phyloP scores from a whole-genome alignment of 2,888 invertebrate genomes.

The Aleiodes testaceus region DNA sequence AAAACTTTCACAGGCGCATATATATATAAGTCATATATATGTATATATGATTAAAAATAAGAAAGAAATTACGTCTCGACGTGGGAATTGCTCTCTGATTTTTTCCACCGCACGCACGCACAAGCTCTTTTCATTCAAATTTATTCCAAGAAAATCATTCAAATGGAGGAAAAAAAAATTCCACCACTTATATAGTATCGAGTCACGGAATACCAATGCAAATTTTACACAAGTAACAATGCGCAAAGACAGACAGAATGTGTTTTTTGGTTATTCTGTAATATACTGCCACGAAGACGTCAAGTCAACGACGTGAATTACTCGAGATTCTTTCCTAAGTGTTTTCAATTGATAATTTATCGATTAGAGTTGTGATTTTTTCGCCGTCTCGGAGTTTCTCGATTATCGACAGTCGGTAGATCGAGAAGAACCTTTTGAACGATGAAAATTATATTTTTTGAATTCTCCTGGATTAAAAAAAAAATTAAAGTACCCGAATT shows the following conservation, averaged over 20 bases:
- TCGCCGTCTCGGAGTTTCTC: no score
- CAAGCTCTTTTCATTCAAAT: conserved; percentile 30
- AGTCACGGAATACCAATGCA: conserved; percentile 38
- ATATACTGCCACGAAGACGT: no score
- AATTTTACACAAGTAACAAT: not conserved
- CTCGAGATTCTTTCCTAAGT: no score
- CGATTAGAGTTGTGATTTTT: no score
- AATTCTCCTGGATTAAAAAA: no score
- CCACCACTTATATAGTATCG: conserved; percentile 12
- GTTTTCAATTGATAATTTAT: no score
- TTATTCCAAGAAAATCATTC: conserved; percentile 32
- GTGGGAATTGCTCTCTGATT: conserved; percentile 28
- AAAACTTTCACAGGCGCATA: conserved; percentile 40
- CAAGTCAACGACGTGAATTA: no score
- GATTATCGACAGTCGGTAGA: no score
- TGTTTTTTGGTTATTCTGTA: not conserved
- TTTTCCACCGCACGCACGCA: conserved; percentile 25
- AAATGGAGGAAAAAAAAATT: not conserved
- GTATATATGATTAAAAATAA: not conserved
- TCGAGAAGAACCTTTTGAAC: no score
- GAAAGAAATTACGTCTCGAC: conserved; percentile 27
- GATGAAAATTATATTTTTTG: no score
- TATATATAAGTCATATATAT: conserved; percentile 12
- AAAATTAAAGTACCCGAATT: no score
- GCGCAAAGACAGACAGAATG: not conserved